Evolutionary conservation across 2,113 vertebrate species (phyloP), one percentile per base, ranked within the genome.

Genomic region (Brachyhypopomus occidentalis): DNA sequence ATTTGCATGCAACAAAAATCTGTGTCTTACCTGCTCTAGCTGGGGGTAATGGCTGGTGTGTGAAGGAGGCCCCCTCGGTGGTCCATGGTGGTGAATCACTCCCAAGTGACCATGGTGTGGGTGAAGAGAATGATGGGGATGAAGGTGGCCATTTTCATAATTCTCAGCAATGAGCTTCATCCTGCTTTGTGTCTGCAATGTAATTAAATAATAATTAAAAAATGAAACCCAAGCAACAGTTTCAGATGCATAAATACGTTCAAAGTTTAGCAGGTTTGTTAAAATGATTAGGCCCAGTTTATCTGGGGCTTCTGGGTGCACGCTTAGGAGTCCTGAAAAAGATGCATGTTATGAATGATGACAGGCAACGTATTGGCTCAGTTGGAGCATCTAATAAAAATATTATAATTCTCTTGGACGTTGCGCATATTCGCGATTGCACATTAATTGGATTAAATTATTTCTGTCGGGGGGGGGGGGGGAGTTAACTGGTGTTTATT

Each of bases 101-200:
- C 78, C 84, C 5, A 88, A 79, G 72, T 91, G 91, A 66, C 84
- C 55, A 59, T 91, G 90, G 80, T 93, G 85, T 34, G 84, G 84
- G 78, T 96, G 96, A 58, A 95, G 95, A 76, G 95, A 93, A 73
- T 94, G 95, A 81, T 96, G 95, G 55, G 94, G 94, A 87, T 95
- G 95, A 36, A 93, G 92, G 74, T 96, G 95, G 27, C 97, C 96
- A 66, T 99, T 96, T 22, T 98, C 96, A 0, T 97, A 97, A 90
- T 93, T 96, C 89, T 98, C 97, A 0, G 96, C 93, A 89, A 98
- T 96, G 88, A 98, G 88, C 89, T 99, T 98, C 97, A 98, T 98
- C 86, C 97, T 94, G 85, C 96, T 99, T 82, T 99, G 97, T 19
- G 96, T 98, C 97, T 99, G 90, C 2, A 62, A 84, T 64, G 87